A percentile compares a stretch with the other conserved stretches of the same genome.
Evolutionary conservation across 2,797 vertebrate species (phyloP).

Genomic region (Coranthus polyacanthus): DNA sequence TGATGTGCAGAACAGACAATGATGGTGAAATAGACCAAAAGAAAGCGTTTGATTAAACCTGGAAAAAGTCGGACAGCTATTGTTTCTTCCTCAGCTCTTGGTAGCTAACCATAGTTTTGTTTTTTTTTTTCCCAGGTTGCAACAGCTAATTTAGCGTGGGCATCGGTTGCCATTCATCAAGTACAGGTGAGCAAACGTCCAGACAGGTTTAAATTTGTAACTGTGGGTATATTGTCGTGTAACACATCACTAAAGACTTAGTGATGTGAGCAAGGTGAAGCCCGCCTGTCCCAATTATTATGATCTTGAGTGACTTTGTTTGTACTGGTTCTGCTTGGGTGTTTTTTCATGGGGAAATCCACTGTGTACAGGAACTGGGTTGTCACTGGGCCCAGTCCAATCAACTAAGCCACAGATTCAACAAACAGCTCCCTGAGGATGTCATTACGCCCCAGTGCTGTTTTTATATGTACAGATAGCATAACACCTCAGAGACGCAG

Average conservation of each 20-base stretch:
- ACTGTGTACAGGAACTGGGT: slow-evolving; percentile 79
- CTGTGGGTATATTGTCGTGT: neutral
- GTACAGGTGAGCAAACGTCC: slow-evolving; percentile 90
- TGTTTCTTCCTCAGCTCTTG: too few species aligned
- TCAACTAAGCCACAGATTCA: slow-evolving; percentile 77
- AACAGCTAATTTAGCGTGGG: slow-evolving; percentile 97
- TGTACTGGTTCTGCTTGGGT: slow-evolving; percentile 76
- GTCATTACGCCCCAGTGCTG: slow-evolving; percentile 79
- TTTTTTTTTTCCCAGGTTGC: slow-evolving; percentile 88
- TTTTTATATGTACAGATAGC: slow-evolving; percentile 74
- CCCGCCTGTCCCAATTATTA: slow-evolving; percentile 49
- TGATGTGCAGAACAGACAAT: too few species aligned
- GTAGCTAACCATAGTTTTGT: slow-evolving; percentile 37
- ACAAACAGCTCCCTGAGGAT: slow-evolving; percentile 76
- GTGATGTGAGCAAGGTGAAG: slow-evolving; percentile 32
- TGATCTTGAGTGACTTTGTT: slow-evolving; percentile 73
- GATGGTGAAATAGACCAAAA: too few species aligned
- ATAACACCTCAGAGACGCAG: slow-evolving; percentile 73
- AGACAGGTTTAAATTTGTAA: slow-evolving; percentile 8
- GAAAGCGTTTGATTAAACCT: too few species aligned
- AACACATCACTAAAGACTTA: slow-evolving; percentile 30
- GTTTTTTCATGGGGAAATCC: slow-evolving; percentile 78
- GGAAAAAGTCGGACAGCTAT: too few species aligned
- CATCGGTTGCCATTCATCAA: slow-evolving; percentile 98
- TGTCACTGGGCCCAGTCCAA: slow-evolving; percentile 77